Evolutionary conservation across 2,113 vertebrate genomes (phyloP), one percentile per base, ranked within the genome.

Genomic region (Centrocercus urophasianus): DNA sequence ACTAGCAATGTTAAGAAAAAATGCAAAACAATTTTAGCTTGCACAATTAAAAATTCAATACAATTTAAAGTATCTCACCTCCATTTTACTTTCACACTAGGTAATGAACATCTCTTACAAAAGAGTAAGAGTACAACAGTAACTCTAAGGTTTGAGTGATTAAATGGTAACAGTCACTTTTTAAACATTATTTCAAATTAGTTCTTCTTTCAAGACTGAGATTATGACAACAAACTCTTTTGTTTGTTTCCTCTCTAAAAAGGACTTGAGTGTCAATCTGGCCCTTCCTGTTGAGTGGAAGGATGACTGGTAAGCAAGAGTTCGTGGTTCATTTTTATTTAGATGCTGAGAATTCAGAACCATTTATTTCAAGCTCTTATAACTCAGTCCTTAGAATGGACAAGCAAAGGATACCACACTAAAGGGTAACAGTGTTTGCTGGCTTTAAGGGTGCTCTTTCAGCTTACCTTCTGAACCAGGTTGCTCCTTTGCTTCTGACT

Each of bases 401-500:
- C 18, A 90, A 77, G 47, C 27, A 93, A 73, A 64, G 64, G 34
- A 36, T 25, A 74, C 6, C 36, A 63, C 10, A 8, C 22, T 43
- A 25, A 72, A 64, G 21, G 45, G 3, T 34, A 73, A 24, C 10
- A 14, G 8, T 36, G 54, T 40, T 30, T 13, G 36, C 50, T 74
- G 89, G 38, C 34, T 91, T 71, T 71, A 47, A 66, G 57, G 43
- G 63, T 6, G 47, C 8, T 56, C 15, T 64, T 85, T 69, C 79
- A 86, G 48, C 91, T 91, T 97, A 98, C 98, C 98, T 98, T 99
- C 99, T 52, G 98, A 96, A 73, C 98, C 97, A 9, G 97, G 97
- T 74, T 97, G 98, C 84, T 98, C 98, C 97, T 98, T 98, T 52
- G 96, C 95, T 18, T 99, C 98, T 8, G 97, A 94, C 86, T 97